phyloP scores from a whole-genome alignment of 2,797 vertebrate species.

The Rhabdomys pumilio region DNA sequence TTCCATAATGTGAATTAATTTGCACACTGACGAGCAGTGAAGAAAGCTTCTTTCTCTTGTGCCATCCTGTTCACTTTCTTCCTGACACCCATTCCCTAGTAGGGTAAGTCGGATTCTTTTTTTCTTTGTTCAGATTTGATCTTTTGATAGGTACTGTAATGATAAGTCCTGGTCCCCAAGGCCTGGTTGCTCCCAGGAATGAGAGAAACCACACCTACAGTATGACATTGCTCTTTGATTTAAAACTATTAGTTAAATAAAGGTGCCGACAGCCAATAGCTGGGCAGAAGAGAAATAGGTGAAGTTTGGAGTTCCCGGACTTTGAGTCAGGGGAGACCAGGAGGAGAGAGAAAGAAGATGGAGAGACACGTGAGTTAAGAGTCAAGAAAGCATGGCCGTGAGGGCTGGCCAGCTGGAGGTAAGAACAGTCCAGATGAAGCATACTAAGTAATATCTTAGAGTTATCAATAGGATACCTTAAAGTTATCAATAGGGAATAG shows the following conservation, averaged over 20 bases:
- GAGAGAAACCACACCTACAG: too few relatives aligned
- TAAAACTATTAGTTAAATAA: too few relatives aligned
- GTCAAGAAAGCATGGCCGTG: background rate
- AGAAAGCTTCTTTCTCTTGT: background rate
- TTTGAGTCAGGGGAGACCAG: background rate
- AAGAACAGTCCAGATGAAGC: background rate
- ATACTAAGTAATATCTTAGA: background rate
- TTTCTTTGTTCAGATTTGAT: too few relatives aligned
- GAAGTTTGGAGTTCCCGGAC: too few relatives aligned
- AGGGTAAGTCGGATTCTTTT: background rate
- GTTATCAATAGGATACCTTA: background rate
- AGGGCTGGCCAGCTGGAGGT: background rate
- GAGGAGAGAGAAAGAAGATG: background rate
- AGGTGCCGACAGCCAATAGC: too few relatives aligned
- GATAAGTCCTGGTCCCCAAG: too few relatives aligned
- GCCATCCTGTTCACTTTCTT: background rate
- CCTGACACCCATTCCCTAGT: background rate
- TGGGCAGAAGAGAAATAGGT: too few relatives aligned
- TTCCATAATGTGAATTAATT: background rate
- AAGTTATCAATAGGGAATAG: background rate
- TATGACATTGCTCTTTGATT: too few relatives aligned
- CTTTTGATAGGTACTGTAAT: too few relatives aligned
- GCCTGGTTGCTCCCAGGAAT: too few relatives aligned
- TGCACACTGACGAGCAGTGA: background rate
- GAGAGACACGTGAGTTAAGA: background rate